Conservation (phyloP, 2,797 vertebrate species). For the Phrynocephalus vlangalii region DNA sequence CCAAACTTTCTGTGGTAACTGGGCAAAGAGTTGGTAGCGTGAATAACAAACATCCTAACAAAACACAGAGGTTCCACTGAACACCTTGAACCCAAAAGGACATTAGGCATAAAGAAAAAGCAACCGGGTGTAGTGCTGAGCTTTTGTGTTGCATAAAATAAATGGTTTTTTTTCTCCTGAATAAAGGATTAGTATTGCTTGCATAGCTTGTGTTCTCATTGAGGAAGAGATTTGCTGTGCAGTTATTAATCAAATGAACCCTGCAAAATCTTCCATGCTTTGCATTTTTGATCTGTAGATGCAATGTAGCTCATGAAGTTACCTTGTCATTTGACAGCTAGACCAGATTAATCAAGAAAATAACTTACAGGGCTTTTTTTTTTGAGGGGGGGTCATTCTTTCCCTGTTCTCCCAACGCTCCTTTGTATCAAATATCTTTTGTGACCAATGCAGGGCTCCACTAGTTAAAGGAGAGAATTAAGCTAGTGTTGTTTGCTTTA, state of each 20-base stretch:
- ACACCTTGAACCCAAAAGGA: neutral
- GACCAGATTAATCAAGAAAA: constrained; percentile 38
- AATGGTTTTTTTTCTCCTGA: constrained; percentile 4
- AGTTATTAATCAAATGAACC: constrained; percentile 14
- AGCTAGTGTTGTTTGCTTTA: constrained; percentile 16
- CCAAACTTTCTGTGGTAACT: neutral
- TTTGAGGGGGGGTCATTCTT: neutral
- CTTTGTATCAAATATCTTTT: neutral
- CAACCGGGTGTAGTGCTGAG: accelerated
- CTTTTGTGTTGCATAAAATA: neutral
- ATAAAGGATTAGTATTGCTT: neutral
- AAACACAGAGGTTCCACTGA: neutral
- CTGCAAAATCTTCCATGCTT: accelerated
- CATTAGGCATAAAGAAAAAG: neutral
- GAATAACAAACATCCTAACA: neutral
- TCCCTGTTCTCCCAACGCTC: neutral
- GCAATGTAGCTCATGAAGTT: constrained; percentile 18
- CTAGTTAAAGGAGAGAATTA: constrained; percentile 55
- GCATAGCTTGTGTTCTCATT: neutral
- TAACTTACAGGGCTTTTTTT: neutral
- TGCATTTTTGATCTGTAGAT: constrained; percentile 37
- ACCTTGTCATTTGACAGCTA: neutral
- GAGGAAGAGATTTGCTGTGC: constrained; percentile 19
- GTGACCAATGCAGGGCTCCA: constrained; percentile 39
- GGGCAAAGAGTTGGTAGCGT: neutral